phyloP scores from a whole-genome alignment of 2,888 invertebrate genomes.

The Nowickia ferox region DNA sequence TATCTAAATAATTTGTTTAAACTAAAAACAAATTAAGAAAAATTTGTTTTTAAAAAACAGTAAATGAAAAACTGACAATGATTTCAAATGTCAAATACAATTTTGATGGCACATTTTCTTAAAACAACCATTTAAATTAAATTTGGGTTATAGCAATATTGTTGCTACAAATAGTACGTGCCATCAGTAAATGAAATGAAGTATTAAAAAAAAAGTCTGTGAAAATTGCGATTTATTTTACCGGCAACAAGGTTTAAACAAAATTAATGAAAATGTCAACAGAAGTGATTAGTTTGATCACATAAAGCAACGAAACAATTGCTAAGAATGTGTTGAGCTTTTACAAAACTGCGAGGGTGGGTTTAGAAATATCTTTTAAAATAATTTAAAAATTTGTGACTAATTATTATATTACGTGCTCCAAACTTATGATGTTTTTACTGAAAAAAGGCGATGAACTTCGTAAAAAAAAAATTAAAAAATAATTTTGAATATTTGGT shows the following conservation, averaged over 20 bases:
- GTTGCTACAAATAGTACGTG: neutral
- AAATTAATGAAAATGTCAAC: constrained; percentile 21
- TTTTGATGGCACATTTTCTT: constrained; percentile 36
- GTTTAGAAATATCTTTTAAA: neutral
- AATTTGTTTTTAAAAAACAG: neutral
- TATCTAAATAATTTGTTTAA: constrained; percentile 15
- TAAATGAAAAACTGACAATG: constrained; percentile 10
- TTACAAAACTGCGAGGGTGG: neutral
- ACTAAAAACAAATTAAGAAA: neutral
- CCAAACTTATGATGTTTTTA: too few species aligned
- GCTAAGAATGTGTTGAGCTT: neutral
- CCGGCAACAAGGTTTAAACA: constrained; percentile 50
- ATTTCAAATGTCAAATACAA: constrained; percentile 8
- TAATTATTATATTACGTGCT: too few species aligned
- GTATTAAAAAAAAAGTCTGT: neutral
- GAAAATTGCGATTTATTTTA: constrained; percentile 18
- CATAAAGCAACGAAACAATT: neutral
- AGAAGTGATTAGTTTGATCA: constrained; percentile 10
- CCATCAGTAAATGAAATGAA: constrained; percentile 22
- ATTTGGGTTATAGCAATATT: constrained; percentile 47
- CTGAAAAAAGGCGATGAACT: too few species aligned
- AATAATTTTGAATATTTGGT: too few species aligned
- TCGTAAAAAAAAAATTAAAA: too few species aligned
- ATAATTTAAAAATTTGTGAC: neutral
- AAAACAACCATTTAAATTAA: constrained; percentile 29